These are phyloP conservation scores for Salvelinus fontinalis DNA, from an alignment of 2,113 vertebrate species.

Conservation along the genomic window DNA sequence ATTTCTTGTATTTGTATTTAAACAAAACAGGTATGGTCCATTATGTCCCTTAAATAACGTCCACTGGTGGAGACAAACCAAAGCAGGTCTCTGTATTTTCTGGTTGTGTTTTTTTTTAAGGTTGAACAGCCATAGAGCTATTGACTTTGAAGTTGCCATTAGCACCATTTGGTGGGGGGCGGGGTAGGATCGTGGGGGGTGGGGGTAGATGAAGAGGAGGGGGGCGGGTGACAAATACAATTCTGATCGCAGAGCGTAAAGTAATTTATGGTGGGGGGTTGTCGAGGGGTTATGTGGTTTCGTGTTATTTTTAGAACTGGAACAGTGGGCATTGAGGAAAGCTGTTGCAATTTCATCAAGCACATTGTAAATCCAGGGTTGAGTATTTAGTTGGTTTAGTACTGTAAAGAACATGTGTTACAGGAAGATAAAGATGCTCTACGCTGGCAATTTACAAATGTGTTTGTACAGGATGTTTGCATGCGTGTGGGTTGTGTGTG, in stretches of 20 bases:
- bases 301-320: constrained; percentile 57
- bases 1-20: background rate
- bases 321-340: constrained; percentile 32
- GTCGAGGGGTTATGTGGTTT: constrained; percentile 44
- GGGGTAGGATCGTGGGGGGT: background rate
- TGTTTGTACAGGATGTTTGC: constrained; percentile 10
- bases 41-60: background rate
- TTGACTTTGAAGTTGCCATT: constrained; percentile 56
- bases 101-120: constrained; percentile 20
- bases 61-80: background rate
- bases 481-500: constrained; percentile 11
- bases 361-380: constrained; percentile 32
- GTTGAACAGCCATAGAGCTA: constrained; percentile 23
- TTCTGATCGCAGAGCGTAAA: constrained; percentile 44
- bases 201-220: constrained; percentile 9
- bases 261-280: constrained; percentile 41
- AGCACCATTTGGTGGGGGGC: constrained; percentile 51
- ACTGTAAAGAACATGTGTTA: constrained; percentile 49
- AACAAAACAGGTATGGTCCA: constrained; percentile 17
- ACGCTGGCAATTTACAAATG: constrained; percentile 30
- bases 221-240: constrained; percentile 45
- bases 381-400: constrained; percentile 40
- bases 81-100: background rate
- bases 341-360: constrained; percentile 28
- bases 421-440: constrained; percentile 50